Evolutionary conservation across 2,797 vertebrate genomes (phyloP), one percentile per base, ranked within the genome.

Genomic region (Pteropus rufus): DNA sequence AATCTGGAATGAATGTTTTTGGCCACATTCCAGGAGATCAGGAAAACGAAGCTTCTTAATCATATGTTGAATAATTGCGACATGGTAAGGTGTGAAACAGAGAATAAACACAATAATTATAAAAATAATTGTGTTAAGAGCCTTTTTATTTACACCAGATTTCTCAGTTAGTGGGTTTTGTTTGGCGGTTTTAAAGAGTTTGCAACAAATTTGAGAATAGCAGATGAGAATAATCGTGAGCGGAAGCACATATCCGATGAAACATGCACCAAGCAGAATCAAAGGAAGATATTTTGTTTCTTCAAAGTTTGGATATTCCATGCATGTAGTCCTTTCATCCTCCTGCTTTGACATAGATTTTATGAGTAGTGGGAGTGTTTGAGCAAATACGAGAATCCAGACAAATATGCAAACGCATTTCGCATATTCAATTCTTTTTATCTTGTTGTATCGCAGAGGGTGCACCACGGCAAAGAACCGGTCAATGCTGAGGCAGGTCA

Each of bases 261-360:
- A 97, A 80, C 99, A 99, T 0, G 98, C 99, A 1, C 98, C 99
- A 0, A 99, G 99, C 89, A 99, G 99, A 26, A 99, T 99, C 90
- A 96, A 85, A 39, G 99, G 99, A 10, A 99, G 98, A 67, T 99
- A 93, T 14, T 98, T n/a, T 3, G 99, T 98, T 56, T 89, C 97
- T 94, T 99, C 99, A 62, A 99, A 99, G 98, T 99, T 99, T 90
- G 99, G 99, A 88, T 99, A 99, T 98, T 99, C 99, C 99, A 99
- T 99, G 93, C 99, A 99, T 0, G 99, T 99, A 94, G 98, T 98
- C 97, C 93, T 98, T 86, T 87, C 98, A 2, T 79, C 10, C 95
- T 99, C 99, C 3, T 11, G 0, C 0, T 98, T 97, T 56, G 98
- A 99, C 99, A 99, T 99, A 0, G 97, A 14, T 62, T 99, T 99